A percentile compares a stretch with the other conserved stretches of the same genome.
phyloP scores from a whole-genome alignment of 2,797 vertebrate species.

The Trematomus bernacchii region DNA sequence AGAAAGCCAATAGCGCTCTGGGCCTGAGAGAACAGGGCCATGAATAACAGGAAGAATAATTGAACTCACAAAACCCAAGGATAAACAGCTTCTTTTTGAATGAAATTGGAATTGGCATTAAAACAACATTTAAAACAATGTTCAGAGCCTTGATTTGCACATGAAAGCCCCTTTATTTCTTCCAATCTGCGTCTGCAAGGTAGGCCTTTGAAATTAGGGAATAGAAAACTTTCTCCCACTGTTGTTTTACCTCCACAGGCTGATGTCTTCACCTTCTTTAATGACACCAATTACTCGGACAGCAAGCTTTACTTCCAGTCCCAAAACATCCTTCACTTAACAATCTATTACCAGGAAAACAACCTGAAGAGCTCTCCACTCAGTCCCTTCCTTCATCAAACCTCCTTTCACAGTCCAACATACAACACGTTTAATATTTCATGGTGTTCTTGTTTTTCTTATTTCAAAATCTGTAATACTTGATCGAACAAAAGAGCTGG shows the following conservation, averaged over 20 bases:
- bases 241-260: slow-evolving; percentile 10
- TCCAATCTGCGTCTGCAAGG: neutral
- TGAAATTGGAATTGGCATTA: slow-evolving; percentile 6
- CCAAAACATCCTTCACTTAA: slow-evolving; percentile 17
- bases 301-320: slow-evolving; percentile 21
- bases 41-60: slow-evolving; percentile 5
- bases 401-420: neutral
- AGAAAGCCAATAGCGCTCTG: neutral
- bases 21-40: neutral
- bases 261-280: slow-evolving; percentile 39
- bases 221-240: neutral
- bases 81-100: neutral
- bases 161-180: neutral
- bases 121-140: slow-evolving; percentile 1
- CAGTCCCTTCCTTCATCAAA: neutral
- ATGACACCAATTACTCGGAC: slow-evolving; percentile 20
- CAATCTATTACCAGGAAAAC: slow-evolving; percentile 14
- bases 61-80: slow-evolving; percentile 12
- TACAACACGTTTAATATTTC: neutral
- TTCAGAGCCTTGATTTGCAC: neutral
- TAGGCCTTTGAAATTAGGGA: slow-evolving; percentile 1
- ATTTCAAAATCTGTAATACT: neutral
- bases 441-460: neutral
- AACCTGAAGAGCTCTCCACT: slow-evolving; percentile 3
- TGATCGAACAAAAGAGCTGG: neutral